Conservation (phyloP, 2,888 invertebrate species). For the Acleris sparsana region DNA sequence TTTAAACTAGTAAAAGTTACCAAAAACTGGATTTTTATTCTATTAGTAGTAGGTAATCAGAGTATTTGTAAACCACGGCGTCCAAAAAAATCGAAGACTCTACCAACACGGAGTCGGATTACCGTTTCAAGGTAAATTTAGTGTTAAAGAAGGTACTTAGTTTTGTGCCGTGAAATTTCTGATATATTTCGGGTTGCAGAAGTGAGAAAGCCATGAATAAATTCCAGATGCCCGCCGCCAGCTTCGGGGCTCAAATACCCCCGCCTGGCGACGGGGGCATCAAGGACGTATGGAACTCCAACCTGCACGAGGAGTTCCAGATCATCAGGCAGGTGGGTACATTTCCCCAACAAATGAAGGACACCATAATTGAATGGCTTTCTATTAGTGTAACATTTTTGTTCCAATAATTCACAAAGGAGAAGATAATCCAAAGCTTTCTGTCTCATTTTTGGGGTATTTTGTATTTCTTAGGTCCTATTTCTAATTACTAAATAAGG, state of each 20-base stretch:
- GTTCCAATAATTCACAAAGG: too few relatives aligned
- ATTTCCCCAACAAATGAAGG: too few relatives aligned
- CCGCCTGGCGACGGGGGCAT: constrained; percentile 93
- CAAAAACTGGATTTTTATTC: constrained; percentile 17
- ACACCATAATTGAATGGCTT: too few relatives aligned
- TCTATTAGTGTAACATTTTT: too few relatives aligned
- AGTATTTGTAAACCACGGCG: constrained; percentile 25
- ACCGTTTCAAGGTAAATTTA: constrained; percentile 30
- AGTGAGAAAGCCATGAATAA: neutral
- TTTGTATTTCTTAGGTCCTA: too few relatives aligned
- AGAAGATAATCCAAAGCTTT: too few relatives aligned
- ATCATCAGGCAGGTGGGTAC: constrained; percentile 90
- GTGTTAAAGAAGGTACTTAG: constrained; percentile 12
- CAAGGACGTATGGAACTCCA: constrained; percentile 96
- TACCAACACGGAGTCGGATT: constrained; percentile 35
- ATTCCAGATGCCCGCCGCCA: constrained; percentile 82
- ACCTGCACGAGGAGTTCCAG: constrained; percentile 96
- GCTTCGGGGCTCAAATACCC: constrained; percentile 65
- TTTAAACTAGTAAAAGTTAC: constrained; percentile 9
- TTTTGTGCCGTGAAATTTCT: neutral
- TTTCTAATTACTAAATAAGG: too few relatives aligned
- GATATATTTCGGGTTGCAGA: neutral
- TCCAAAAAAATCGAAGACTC: constrained; percentile 33
- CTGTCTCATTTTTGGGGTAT: too few relatives aligned
- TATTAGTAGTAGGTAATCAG: constrained; percentile 4